Evolutionary conservation across 1,140 invertebrate genomes (phyloP).

Genomic region (Anadara kagoshimensis): DNA sequence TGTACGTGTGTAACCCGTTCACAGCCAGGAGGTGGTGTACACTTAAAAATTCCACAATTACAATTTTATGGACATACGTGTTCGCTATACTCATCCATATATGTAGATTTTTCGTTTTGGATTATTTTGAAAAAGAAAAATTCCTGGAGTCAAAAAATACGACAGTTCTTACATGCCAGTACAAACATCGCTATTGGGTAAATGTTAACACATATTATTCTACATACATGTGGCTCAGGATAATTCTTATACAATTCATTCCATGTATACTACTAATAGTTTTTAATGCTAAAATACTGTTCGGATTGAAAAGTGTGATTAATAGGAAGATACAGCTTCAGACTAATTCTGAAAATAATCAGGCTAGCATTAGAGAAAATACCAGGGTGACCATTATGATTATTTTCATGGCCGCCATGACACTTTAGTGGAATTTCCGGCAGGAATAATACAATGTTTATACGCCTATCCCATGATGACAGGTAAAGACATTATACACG

Average conservation of each 20-base stretch:
- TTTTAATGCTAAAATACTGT: slow-evolving; percentile 28
- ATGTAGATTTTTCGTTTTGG: slow-evolving; percentile 23
- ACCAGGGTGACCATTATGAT: slow-evolving; percentile 34
- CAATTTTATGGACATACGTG: slow-evolving; percentile 26
- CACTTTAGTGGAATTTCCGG: slow-evolving; percentile 34
- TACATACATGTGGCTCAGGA: slow-evolving; percentile 24
- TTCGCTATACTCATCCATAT: slow-evolving; percentile 22
- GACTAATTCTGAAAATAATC: slow-evolving; percentile 26
- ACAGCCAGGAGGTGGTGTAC: slow-evolving; percentile 18
- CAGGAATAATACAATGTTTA: slow-evolving; percentile 22
- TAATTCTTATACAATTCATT: slow-evolving; percentile 36
- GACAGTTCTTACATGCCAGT: neutral
- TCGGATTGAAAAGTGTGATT: slow-evolving; percentile 22
- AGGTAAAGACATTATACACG: neutral
- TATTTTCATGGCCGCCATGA: slow-evolving; percentile 29
- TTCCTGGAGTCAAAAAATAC: neutral
- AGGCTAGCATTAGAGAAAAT: slow-evolving; percentile 21
- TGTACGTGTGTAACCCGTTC: slow-evolving; percentile 34
- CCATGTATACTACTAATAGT: slow-evolving; percentile 33
- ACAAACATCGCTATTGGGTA: slow-evolving; percentile 2
- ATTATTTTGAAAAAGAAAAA: neutral
- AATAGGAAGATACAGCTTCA: slow-evolving; percentile 28
- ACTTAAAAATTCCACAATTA: slow-evolving; percentile 15
- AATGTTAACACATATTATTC: slow-evolving; percentile 13
- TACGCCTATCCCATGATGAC: slow-evolving; percentile 19